Percentiles rank a stretch among this genome's conserved stretches.
Evolutionary conservation across 2,888 invertebrate genomes (phyloP).

Genomic region (Gastracanthus pulcherrimus): DNA sequence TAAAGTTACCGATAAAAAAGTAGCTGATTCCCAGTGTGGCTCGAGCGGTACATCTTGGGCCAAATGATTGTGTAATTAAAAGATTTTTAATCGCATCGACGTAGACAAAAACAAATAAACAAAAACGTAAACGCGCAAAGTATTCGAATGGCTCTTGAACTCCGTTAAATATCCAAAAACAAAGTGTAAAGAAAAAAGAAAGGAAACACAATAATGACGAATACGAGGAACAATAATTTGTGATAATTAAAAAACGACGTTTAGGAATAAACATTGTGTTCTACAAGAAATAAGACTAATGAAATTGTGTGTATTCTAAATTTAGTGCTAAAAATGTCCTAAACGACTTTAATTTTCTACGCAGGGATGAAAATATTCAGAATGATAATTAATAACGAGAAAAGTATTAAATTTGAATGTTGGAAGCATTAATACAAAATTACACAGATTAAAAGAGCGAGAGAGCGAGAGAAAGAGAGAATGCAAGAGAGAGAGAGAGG

Average conservation of each 20-base stretch:
- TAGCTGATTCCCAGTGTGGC: slow-evolving; percentile 67
- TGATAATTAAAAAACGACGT: slow-evolving; percentile 73
- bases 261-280: slow-evolving; percentile 76
- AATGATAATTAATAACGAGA: slow-evolving; percentile 56
- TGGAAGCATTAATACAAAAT: slow-evolving; percentile 61
- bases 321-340: slow-evolving; percentile 74
- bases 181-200: slow-evolving; percentile 62
- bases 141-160: slow-evolving; percentile 65
- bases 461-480: slow-evolving; percentile 17
- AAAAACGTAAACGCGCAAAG: slow-evolving; percentile 55
- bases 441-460: slow-evolving; percentile 57
- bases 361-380: slow-evolving; percentile 69
- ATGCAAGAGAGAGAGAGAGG: not conserved
- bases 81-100: slow-evolving; percentile 64
- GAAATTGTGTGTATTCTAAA: slow-evolving; percentile 68
- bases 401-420: slow-evolving; percentile 73
- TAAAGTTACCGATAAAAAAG: slow-evolving; percentile 59
- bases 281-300: slow-evolving; percentile 65
- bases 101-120: slow-evolving; percentile 26
- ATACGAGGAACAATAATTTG: slow-evolving; percentile 75
- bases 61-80: slow-evolving; percentile 68
- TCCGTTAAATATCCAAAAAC: slow-evolving; percentile 68
- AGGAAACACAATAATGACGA: slow-evolving; percentile 58
- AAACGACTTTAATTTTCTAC: slow-evolving; percentile 75
- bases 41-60: slow-evolving; percentile 59